Evolutionary conservation across 2,888 invertebrate species (phyloP).

Genomic region (Trissonchulus sp.): DNA sequence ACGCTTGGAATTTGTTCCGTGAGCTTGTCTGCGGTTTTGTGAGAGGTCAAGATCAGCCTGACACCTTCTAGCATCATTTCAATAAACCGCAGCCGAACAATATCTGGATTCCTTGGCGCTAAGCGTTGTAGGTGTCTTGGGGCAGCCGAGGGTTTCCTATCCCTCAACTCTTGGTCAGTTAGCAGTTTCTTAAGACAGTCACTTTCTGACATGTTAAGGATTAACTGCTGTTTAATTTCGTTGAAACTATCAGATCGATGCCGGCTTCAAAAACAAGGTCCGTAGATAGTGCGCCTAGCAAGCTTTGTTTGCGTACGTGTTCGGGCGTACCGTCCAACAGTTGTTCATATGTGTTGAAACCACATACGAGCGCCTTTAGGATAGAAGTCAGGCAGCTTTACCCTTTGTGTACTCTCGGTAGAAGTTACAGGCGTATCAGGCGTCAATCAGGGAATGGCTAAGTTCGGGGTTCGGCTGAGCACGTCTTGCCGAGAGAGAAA

Average conservation of each 20-base stretch:
- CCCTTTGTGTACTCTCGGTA: no score
- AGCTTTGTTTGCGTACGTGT: slow-evolving; percentile 1
- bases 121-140: slow-evolving; percentile 5
- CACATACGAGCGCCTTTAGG: not conserved
- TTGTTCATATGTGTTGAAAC: slow-evolving; percentile 11
- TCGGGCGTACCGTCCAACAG: not conserved
- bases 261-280: no score
- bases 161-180: no score
- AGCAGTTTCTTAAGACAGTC: not conserved
- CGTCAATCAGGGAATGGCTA: no score
- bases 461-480: no score
- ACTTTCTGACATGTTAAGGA: slow-evolving; percentile 4
- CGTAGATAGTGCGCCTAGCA: not conserved
- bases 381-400: slow-evolving; percentile 11
- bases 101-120: slow-evolving; percentile 6
- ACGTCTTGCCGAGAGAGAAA: no score
- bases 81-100: slow-evolving; percentile 6
- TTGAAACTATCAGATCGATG: no score
- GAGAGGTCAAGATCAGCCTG: not conserved
- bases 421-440: no score
- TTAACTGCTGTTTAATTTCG: no score
- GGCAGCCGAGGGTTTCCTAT: slow-evolving; percentile 11
- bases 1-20: slow-evolving; percentile 11
- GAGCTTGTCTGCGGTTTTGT: not conserved
- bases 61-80: slow-evolving; percentile 8